phyloP scores from a whole-genome alignment of 2,888 invertebrate genomes.

The Drosophila dives region DNA sequence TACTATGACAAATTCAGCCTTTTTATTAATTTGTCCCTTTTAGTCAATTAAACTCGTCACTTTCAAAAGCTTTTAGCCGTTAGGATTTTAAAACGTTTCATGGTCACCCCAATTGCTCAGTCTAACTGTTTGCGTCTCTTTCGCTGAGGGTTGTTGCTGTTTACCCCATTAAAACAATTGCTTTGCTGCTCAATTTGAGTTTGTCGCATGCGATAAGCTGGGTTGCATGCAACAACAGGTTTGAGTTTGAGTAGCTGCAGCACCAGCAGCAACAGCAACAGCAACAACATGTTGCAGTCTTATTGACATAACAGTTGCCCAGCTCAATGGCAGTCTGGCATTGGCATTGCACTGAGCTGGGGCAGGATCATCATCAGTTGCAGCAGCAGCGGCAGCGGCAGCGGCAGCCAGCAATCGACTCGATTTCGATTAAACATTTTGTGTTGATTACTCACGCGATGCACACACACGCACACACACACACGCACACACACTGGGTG shows the following conservation, averaged over 20 bases:
- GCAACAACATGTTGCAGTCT: constrained; percentile 69
- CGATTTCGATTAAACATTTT: constrained; percentile 15
- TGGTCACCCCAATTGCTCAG: constrained; percentile 46
- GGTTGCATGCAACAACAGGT: constrained; percentile 71
- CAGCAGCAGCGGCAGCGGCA: constrained; percentile 1
- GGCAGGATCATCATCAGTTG: constrained; percentile 40
- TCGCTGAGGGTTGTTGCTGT: constrained; percentile 49
- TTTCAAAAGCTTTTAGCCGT: constrained; percentile 37
- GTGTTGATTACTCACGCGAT: constrained; percentile 62
- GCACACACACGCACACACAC: constrained; percentile 42
- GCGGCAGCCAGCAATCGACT: constrained; percentile 8
- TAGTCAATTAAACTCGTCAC: constrained; percentile 5
- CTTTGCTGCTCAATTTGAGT: neutral
- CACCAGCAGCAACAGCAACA: constrained; percentile 28
- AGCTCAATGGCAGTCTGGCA: constrained; percentile 43
- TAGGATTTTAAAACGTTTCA: constrained; percentile 7
- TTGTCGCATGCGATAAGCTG: constrained; percentile 66
- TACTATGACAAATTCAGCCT: neutral
- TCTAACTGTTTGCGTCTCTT: constrained; percentile 1
- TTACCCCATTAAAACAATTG: constrained; percentile 16
- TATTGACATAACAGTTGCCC: constrained; percentile 28
- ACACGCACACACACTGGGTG: constrained; percentile 13
- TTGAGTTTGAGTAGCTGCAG: constrained; percentile 60
- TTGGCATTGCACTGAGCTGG: constrained; percentile 29
- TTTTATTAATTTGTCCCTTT: neutral